Evolutionary conservation across 2,888 invertebrate genomes (phyloP).

Genomic region (Neocrepidodera transversa): DNA sequence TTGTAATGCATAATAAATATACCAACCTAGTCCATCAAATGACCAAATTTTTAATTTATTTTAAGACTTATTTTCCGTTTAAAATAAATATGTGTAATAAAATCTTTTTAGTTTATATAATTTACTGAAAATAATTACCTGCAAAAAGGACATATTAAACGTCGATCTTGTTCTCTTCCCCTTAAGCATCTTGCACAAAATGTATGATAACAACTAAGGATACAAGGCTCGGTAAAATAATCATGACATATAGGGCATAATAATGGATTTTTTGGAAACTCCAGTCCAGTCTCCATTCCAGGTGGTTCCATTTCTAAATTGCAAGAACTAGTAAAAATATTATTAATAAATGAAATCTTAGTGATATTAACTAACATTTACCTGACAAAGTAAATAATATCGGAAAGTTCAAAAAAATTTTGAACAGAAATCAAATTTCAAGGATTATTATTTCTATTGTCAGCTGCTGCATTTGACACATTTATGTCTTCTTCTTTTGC

Average conservation of each 20-base stretch:
- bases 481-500: slow-evolving; percentile 22
- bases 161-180: slow-evolving; percentile 68
- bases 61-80: too few species aligned
- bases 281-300: slow-evolving; percentile 54
- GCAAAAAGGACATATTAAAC: slow-evolving; percentile 72
- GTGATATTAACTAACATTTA: not conserved
- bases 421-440: slow-evolving; percentile 5
- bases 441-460: slow-evolving; percentile 9
- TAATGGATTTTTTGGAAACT: slow-evolving; percentile 66
- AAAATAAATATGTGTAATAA: too few species aligned
- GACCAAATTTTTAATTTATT: slow-evolving; percentile 6
- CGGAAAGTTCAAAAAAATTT: slow-evolving; percentile 14
- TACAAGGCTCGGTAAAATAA: slow-evolving; percentile 72
- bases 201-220: slow-evolving; percentile 73
- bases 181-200: slow-evolving; percentile 73
- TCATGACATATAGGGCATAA: slow-evolving; percentile 73
- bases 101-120: too few species aligned
- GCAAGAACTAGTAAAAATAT: slow-evolving; percentile 37
- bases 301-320: slow-evolving; percentile 56
- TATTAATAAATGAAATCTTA: not conserved
- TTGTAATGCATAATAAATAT: not conserved
- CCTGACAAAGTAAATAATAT: slow-evolving; percentile 27
- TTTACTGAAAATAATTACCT: slow-evolving; percentile 65
- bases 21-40: not conserved
- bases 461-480: slow-evolving; percentile 2